Evolutionary conservation across 2,113 vertebrate genomes (phyloP).

Genomic region (Mixornis gularis): DNA sequence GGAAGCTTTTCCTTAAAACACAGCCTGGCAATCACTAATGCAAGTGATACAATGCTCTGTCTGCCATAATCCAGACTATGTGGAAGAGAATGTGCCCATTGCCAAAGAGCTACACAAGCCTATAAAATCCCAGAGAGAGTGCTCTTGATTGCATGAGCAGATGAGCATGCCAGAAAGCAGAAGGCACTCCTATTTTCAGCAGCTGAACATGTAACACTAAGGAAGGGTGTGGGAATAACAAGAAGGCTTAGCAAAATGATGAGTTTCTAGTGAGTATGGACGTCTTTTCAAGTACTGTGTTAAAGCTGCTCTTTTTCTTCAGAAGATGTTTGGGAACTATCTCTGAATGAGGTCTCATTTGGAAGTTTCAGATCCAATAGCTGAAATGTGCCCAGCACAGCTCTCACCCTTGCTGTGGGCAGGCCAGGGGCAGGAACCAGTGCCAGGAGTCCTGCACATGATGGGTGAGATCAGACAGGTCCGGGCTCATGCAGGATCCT

Average conservation of each 20-base stretch:
- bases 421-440: background rate
- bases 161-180: background rate
- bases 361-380: background rate
- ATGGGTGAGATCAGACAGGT: background rate
- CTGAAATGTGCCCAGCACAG: background rate
- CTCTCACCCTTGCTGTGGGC: background rate
- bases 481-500: background rate
- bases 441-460: background rate
- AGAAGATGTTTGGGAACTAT: background rate
- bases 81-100: background rate
- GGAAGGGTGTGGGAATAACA: background rate
- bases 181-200: background rate
- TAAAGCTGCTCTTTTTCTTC: background rate
- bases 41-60: background rate
- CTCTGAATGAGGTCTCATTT: background rate
- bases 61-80: background rate
- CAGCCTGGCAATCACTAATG: background rate
- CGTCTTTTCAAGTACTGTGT: background rate
- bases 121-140: background rate
- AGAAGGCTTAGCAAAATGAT: background rate
- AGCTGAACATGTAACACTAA: background rate
- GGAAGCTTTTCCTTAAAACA: background rate
- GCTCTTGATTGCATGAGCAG: background rate
- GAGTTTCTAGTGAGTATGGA: background rate
- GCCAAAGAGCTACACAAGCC: background rate